These are phyloP conservation scores for Drosophila cracens DNA, from an alignment of 2,888 invertebrate species.

Conservation along the genomic window DNA sequence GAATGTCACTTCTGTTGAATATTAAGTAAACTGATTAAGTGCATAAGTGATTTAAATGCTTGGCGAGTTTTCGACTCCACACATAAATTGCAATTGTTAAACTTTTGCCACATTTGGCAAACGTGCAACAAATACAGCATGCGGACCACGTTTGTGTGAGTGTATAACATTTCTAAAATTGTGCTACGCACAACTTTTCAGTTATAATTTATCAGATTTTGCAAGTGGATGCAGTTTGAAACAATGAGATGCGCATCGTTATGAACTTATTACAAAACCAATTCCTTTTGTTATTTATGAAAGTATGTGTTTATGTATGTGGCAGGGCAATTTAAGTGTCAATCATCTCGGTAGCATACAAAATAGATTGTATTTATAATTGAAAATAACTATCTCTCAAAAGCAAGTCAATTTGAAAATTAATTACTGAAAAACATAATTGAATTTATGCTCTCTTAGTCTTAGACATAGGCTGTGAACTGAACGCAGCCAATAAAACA, in stretches of 20 bases:
- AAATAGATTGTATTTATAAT: background rate
- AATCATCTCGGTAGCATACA: background rate
- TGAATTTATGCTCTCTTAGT: background rate
- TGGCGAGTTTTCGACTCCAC: constrained; percentile 42
- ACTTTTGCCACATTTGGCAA: constrained; percentile 51
- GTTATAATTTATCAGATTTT: constrained; percentile 72
- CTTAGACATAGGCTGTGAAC: background rate
- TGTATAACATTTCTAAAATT: constrained; percentile 17
- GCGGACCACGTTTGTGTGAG: background rate
- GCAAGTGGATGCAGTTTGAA: constrained; percentile 63
- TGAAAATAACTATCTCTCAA: background rate
- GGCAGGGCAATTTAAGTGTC: constrained; percentile 4
- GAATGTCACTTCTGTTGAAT: constrained; percentile 54
- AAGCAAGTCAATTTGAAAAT: background rate
- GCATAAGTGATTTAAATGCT: constrained; percentile 67
- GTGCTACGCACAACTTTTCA: constrained; percentile 35
- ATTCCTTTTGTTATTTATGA: background rate
- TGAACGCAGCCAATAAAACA: constrained; percentile 23
- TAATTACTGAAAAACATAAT: background rate
- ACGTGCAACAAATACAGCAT: constrained; percentile 19
- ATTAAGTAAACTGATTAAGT: constrained; percentile 72
- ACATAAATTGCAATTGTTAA: constrained; percentile 70
- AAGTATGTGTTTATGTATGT: background rate
- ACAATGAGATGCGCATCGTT: constrained; percentile 63
- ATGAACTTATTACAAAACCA: constrained; percentile 35